Base-by-base conservation (phyloP, 2,888 invertebrate species). In the Heliothis peltigera region DNA sequence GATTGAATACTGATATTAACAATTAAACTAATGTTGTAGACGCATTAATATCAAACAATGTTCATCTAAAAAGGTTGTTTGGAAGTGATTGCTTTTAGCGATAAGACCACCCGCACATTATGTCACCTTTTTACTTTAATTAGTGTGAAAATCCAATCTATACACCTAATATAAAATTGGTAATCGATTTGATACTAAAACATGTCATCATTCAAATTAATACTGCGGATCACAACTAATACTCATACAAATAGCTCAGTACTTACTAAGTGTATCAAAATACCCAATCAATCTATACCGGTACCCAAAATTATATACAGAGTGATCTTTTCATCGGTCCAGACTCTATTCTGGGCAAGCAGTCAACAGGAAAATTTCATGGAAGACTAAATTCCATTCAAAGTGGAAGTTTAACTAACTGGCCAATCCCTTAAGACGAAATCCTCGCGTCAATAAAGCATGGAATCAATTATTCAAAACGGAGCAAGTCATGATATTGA, bases 381-480 rank as follows among this genome's bases (percentile, higher is more conserved):
- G 70, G 70, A 55, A 70, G 57, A 42, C 51, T 80, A 61, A 70
- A 56, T 54, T 64, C 75, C 69, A 79, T 82, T 82, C 74, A 78
- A 79, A 78, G 75, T 79, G 57, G 43, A 71, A 82, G 79, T 81
- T 84, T 80, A 84, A 82, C 82, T 79, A 84, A 79, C 82, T 77
- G 70, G 68, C 70, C 80, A 75, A 66, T 62, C 80, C 68, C 57
- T 66, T 58, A 64, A 70, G 70, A 65, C 55, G 66, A 43, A 69
- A 75, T 64, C 66, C 58, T 65, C 58, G 73, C 74, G 79, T 83
- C 78, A 81, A 82, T 82, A 81, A 76, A 65, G 61, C 63, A 72
- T 51, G 49, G 80, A 84, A 86, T 87, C 82, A 84, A 87, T 87
- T 87, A 88, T 84, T 84, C 81, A 81, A 73, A 79, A 76, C 74